Base-by-base conservation (phyloP, 1,140 invertebrate species). In the Potamilus streckersoni region DNA sequence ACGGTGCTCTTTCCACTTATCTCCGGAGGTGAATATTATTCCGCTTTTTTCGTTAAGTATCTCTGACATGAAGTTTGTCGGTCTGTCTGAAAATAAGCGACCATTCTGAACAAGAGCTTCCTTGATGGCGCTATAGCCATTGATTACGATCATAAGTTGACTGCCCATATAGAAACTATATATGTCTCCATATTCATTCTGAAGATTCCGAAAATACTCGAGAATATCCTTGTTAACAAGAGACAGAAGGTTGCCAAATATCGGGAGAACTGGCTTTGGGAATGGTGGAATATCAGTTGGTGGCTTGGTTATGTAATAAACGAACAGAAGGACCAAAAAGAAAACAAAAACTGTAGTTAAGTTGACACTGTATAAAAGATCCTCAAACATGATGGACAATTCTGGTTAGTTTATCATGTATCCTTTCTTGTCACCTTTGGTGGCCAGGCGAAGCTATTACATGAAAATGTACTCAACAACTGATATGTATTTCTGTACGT, bases 1-100 rank as follows among this genome's bases (percentile, higher is more conserved):
- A 49, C 96, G 91, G 81, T 97, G 95, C 79, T 96, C 93, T 79
- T 92, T 93, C 96, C 96, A 98, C n/a, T 93, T 83, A 6, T 92
- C 91, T 0, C 96, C 96, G 87, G 96, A 94, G 2, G 95, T 92
- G 74, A 61, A 68, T 6, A 75, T 73, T 2, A 85, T 73, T 1
- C 84, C 83, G 23, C 65, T 67, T 58, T 73, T 31, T n/a, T 70
- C 73, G 16, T 69, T 76, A 20, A 78, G 64, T 8, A 63, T 31
- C 19, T 71, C 1, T 68, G 70, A 71, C 38, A 79, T 73, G 14
- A 59, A 31, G 14, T 60, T 69, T 14, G 27, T n/a, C 13, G 80
- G 80, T 20, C 82, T 55, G 23, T 75, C 75, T 38, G 77, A 76
- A 57, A 84, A 82, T 2, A 76, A 23, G 13, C 78, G 73, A 56